These are phyloP conservation scores for Eidolon helvum DNA, from an alignment of 2,113 vertebrate genomes.

Conservation along the genomic window DNA sequence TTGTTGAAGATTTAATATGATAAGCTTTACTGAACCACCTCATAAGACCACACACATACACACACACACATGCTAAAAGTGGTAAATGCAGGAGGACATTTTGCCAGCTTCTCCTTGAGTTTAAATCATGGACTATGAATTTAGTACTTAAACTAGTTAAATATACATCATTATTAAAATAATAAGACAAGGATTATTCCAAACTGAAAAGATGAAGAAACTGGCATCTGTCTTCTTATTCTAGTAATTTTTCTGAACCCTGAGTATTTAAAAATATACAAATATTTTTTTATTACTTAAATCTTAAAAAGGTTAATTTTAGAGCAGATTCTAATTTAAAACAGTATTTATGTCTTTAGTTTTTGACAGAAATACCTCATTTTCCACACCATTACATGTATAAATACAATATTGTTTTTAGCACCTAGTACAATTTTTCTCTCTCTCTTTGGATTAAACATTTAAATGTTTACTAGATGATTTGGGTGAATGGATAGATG, in stretches of 20 bases:
- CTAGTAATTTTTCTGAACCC: background rate
- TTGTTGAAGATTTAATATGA: constrained; percentile 6
- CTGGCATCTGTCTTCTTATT: background rate
- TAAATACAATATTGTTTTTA: background rate
- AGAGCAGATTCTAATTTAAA: constrained; percentile 6
- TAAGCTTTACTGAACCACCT: background rate
- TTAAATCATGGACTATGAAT: background rate
- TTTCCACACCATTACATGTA: background rate
- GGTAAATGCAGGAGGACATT: constrained; percentile 8
- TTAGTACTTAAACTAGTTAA: background rate
- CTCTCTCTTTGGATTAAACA: background rate
- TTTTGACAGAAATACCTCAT: constrained; percentile 10
- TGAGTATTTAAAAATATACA: background rate
- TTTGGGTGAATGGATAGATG: background rate
- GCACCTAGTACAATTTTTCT: background rate
- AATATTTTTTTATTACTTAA: constrained; percentile 29
- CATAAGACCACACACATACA: background rate
- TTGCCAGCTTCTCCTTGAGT: background rate
- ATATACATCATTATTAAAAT: constrained; percentile 34
- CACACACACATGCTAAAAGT: background rate
- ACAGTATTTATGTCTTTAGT: background rate
- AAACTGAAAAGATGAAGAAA: background rate
- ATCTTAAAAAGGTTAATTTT: background rate
- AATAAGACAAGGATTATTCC: background rate
- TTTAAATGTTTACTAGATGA: background rate